Conservation (phyloP, 2,797 vertebrate species). For the Ceyx erithaca region DNA sequence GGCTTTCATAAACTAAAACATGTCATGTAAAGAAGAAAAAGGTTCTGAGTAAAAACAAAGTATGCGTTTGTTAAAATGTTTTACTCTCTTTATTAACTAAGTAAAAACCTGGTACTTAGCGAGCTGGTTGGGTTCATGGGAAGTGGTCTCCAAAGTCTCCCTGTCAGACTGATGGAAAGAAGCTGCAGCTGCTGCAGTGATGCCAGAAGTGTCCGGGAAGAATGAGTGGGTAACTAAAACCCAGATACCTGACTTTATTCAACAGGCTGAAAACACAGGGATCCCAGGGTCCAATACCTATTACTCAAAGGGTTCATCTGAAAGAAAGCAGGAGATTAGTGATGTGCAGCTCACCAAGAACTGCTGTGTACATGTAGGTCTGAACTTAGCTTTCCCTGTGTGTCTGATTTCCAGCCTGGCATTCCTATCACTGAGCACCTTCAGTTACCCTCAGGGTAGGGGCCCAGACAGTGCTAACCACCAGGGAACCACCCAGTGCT, state of each 20-base stretch:
- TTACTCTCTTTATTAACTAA: background rate
- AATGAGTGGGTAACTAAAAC: background rate
- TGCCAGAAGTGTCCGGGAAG: background rate
- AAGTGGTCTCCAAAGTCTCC: background rate
- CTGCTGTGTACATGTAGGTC: accelerated
- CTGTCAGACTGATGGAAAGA: background rate
- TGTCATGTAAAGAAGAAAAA: background rate
- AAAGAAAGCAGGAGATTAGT: background rate
- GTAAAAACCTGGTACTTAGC: background rate
- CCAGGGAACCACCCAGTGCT: background rate
- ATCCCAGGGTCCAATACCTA: background rate
- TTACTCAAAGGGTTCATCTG: background rate
- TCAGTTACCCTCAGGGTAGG: background rate
- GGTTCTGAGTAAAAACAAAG: background rate
- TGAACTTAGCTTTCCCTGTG: background rate
- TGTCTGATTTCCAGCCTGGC: background rate
- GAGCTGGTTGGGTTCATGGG: background rate
- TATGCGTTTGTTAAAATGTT: background rate
- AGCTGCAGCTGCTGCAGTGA: background rate
- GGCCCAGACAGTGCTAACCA: background rate
- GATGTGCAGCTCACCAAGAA: background rate
- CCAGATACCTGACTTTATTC: background rate
- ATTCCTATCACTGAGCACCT: background rate
- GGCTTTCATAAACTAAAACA: background rate
- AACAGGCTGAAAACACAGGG: background rate